Base-by-base conservation (phyloP, 2,113 vertebrate species). In the Oceanites oceanicus region DNA sequence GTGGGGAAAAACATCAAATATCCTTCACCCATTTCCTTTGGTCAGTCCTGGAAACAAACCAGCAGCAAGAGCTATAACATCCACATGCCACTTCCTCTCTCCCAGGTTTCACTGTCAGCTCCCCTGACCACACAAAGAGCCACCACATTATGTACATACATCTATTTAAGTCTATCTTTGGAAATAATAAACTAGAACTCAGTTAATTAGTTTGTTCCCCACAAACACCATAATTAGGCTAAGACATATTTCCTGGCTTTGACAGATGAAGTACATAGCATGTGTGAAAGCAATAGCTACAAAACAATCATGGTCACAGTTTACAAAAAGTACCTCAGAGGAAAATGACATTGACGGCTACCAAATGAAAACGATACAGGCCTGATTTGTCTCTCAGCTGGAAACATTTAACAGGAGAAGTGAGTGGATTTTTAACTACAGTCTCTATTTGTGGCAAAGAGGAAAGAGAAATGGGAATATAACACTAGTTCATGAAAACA, bases 171-270 rank as follows among this genome's bases (percentile, higher is more conserved):
- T 36, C 89, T 95, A 86, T 90, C 78, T 96, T 96, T 93, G 95
- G 96, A 97, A 88, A 90, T 26, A 85, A 92, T 36, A 15, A 76
- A 58, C 87, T 68, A 23, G 75, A 75, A 15, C 59, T 53, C 70
- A 27, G 47, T 6, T 94, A 91, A 92, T 91, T 77, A 88, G 90
- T 68, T 72, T 92, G 91, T 80, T 96, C 93, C 91, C 92, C 50
- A 27, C 65, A 72, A 84, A 92, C 79, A 90, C 92, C 91, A 13
- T 90, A 94, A 97, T 97, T 94, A 95, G 88, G 55, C 59, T 68
- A 50, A 65, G 81, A 34, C 55, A n/a, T 11, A 36, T 67, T 95
- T 96, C 82, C 92, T 94, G 92, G 18, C 77, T 88, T 86, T 96
- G 96, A 40, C 86, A 86, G 95, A 91, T 50, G 72, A 72, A 78